phyloP scores from a whole-genome alignment of 1,140 invertebrate species.

The Hypsibius dujardini region DNA sequence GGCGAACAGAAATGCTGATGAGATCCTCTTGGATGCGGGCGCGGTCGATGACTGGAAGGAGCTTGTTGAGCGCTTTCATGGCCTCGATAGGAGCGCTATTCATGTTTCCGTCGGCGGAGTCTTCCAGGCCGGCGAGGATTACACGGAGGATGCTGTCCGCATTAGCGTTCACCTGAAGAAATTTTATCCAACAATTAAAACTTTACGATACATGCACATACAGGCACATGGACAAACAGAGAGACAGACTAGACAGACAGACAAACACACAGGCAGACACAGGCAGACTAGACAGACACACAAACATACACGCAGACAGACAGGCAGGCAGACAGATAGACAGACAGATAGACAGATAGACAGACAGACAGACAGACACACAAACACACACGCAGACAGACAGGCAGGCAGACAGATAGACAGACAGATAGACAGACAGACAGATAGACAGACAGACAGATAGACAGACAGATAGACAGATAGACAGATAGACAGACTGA shows the following conservation, averaged over 20 bases:
- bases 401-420: too few relatives aligned
- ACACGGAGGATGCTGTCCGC: neutral
- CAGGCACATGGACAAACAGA: neutral
- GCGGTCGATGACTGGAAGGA: conserved; percentile 3
- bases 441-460: too few relatives aligned
- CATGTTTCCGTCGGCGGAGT: neutral
- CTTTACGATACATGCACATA: too few relatives aligned
- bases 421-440: too few relatives aligned
- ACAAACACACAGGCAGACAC: neutral
- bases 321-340: too few relatives aligned
- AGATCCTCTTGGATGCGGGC: neutral
- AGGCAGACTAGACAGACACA: neutral
- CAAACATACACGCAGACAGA: neutral
- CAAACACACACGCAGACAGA: too few relatives aligned
- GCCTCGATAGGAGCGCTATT: neutral
- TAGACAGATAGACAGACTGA: too few relatives aligned
- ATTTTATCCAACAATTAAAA: too few relatives aligned
- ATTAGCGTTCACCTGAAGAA: neutral
- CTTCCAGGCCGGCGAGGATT: neutral
- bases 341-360: too few relatives aligned
- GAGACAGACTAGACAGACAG: neutral
- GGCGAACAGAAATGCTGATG: neutral
- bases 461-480: too few relatives aligned
- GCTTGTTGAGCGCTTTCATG: conserved; percentile 1
- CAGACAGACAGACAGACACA: too few relatives aligned